These are phyloP conservation scores for Amphipoea lucens DNA, from an alignment of 2,888 invertebrate genomes.

Conservation along the genomic window DNA sequence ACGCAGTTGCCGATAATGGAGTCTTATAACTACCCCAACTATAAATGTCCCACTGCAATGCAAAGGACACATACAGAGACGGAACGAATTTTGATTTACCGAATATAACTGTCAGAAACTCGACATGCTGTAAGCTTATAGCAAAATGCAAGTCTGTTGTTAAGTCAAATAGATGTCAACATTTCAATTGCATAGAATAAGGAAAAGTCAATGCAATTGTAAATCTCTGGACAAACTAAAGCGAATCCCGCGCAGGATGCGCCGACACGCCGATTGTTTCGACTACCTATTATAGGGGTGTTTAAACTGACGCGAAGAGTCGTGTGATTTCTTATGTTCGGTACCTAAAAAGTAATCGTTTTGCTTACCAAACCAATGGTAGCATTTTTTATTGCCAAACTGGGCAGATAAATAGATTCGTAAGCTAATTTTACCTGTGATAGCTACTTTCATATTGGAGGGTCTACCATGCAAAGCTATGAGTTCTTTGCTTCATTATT, in stretches of 20 bases:
- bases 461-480: too few relatives aligned
- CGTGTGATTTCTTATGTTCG: background rate
- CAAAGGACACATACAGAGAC: background rate
- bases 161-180: background rate
- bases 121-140: background rate
- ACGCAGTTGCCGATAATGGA: slow-evolving; percentile 8
- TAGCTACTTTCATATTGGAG: too few relatives aligned
- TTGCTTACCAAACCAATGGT: too few relatives aligned
- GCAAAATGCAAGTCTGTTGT: too few relatives aligned
- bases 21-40: background rate
- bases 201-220: slow-evolving; percentile 8
- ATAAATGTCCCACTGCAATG: background rate
- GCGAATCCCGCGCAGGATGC: background rate
- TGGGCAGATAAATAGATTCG: too few relatives aligned
- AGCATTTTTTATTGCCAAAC: too few relatives aligned
- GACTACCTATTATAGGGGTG: too few relatives aligned
- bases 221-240: background rate
- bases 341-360: too few relatives aligned
- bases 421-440: too few relatives aligned
- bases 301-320: background rate
- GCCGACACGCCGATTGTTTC: background rate
- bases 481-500: too few relatives aligned
- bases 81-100: background rate
- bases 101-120: background rate
- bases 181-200: background rate